Evolutionary conservation across 2,888 invertebrate species (phyloP).

Genomic region (Ophion slaviceki): DNA sequence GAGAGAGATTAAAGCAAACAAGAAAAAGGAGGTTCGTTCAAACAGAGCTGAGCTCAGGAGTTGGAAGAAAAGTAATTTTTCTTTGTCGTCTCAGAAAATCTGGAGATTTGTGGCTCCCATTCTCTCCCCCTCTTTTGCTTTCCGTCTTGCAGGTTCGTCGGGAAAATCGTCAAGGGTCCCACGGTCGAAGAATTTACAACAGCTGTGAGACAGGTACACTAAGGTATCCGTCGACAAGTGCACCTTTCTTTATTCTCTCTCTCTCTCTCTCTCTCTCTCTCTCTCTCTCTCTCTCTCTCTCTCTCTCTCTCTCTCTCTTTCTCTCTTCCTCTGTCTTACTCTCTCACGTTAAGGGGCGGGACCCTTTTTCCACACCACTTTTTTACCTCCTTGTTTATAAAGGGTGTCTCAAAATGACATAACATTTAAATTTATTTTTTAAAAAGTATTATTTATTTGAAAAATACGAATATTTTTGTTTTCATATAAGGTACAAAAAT

Average conservation of each 20-base stretch:
- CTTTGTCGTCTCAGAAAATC: constrained; percentile 6
- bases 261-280: background rate
- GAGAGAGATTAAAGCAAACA: background rate
- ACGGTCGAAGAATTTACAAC: constrained; percentile 25
- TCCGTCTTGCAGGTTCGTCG: constrained; percentile 27
- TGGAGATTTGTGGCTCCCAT: constrained; percentile 3
- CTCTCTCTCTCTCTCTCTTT: background rate
- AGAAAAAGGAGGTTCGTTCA: background rate
- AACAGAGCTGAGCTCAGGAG: background rate
- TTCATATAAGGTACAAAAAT: too few relatives aligned
- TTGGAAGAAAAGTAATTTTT: background rate
- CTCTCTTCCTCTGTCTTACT: background rate
- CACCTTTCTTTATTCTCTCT: background rate
- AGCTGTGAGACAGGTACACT: constrained; percentile 44
- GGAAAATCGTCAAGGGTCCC: constrained; percentile 23
- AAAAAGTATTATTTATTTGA: too few relatives aligned
- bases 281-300: background rate
- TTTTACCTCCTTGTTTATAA: background rate
- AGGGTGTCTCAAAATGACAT: too few relatives aligned
- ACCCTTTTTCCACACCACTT: background rate
- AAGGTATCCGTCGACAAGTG: constrained; percentile 48
- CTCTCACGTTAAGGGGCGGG: background rate
- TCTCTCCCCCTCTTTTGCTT: background rate
- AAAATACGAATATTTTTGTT: too few relatives aligned
- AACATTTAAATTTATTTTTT: too few relatives aligned